Base-by-base conservation (phyloP, 1,140 invertebrate species). In the Cotesia typhae region DNA sequence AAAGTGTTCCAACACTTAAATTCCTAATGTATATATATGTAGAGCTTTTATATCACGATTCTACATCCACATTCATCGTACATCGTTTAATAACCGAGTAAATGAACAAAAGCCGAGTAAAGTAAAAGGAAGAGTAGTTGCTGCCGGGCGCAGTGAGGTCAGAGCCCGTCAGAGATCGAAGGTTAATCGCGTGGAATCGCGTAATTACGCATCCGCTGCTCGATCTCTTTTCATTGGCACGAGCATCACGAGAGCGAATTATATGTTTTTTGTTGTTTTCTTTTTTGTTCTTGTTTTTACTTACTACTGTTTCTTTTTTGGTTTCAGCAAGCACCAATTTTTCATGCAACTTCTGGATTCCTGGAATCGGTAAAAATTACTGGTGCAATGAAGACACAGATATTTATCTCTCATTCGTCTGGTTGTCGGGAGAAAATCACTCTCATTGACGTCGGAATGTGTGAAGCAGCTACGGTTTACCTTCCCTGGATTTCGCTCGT, bases 141-240 rank as follows among this genome's bases (percentile, higher is more conserved):
- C 53, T 67, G 66, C 28, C 66, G 66, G 53, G 66, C 47, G 20
- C 51, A 55, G 52, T 10, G 20, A 51, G 4, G 35, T 36, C 17
- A 38, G 14, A 37, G 35, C 41, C 17, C 14, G 20, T 51, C 51
- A 53, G 51, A 20, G 51, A 55, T 53, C 66, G 51, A 67, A 67
- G 51, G 66, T 67, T 67, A 67, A 67, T 67, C 47, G 66, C 52
- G 52, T 67, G 66, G 66, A 67, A 67, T 67, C 41, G 66, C 41
- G 28, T 55, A 67, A 67, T 67, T 55, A 67, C 66, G 66, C 66
- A 67, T 67, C 60, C 37, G 37, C 28, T 17, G 60, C 60, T 37
- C 35, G 60, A 3, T 63, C 37, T 41, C 36, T 63, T 63, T 63
- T 63, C 60, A 63, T 63, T 37, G 36, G 60, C 35, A 38, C 60